Percentiles rank a stretch among this genome's conserved stretches.
Evolutionary conservation across 2,113 vertebrate species (phyloP).

Genomic region (Alces alces): DNA sequence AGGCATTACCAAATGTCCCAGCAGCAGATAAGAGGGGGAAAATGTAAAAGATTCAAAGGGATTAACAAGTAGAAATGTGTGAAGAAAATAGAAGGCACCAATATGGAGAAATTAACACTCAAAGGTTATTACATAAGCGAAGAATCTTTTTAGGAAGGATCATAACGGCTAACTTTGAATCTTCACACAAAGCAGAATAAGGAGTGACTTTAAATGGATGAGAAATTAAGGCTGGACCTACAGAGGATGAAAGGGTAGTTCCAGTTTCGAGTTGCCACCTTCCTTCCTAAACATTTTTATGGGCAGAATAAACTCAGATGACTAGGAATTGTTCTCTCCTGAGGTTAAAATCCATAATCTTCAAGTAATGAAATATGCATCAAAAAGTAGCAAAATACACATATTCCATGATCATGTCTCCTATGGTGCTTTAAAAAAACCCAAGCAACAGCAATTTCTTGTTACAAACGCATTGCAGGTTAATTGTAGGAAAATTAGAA

Average conservation of each 20-base stretch:
- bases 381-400: neutral
- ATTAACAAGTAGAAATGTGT: neutral
- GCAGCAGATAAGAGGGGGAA: neutral
- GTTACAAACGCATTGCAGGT: neutral
- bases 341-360: neutral
- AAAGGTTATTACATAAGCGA: neutral
- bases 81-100: neutral
- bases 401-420: neutral
- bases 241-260: neutral
- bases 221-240: neutral
- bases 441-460: neutral
- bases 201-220: neutral
- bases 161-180: fast-evolving
- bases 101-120: neutral
- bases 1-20: neutral
- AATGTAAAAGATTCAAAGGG: neutral
- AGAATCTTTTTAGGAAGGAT: neutral
- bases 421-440: neutral
- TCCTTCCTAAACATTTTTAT: neutral
- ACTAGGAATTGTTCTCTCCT: neutral
- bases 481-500: neutral
- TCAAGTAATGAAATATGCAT: neutral
- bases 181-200: neutral
- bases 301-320: neutral
- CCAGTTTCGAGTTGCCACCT: neutral